Evolutionary conservation across 1,140 invertebrate genomes (phyloP), one percentile per base, ranked within the genome.

Genomic region (Drosophila pruinosa): DNA sequence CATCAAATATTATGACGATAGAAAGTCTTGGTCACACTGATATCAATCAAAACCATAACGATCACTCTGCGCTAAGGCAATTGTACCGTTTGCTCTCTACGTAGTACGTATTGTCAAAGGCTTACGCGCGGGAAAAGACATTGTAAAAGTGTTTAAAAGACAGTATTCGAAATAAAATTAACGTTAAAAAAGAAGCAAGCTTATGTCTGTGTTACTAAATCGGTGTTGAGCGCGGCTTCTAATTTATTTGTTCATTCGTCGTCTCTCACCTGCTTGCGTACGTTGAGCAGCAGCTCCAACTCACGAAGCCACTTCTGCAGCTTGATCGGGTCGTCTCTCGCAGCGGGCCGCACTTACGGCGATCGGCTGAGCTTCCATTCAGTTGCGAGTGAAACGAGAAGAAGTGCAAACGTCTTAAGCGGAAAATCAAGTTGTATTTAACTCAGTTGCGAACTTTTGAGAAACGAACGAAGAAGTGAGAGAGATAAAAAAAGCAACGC

Each of bases 321-420:
- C 62, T 64, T 34, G 58, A 68, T 57, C 72, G 62, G n/a, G n/a
- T 34, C 31, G 31, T 50, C 68, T 67, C 50, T 62, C 47, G 3
- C 8, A 22, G 59, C 21, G 28, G 39, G 56, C 34, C 45, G 47
- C 54, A 24, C 24, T 54, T 19, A 36, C 50, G 31, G 4, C n/a
- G 26, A 57, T 67, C 68, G 50, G 28, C n/a, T 28, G 52, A 50
- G 43, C 22, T 65, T 59, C 19, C 68, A 67, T 70, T 85, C 77
- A 85, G 58, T 85, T 68, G 65, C 73, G 53, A 76, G 58, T 61
- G 65, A 85, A 86, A 77, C 81, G 82, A 71, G 81, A 75, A 77
- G 81, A 79, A 88, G 81, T 77, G 81, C 81, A 88, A 78, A 78
- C 76, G 76, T 78, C 64, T 73, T 38, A 65, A 78, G 74, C 76